Conservation (phyloP, 2,113 vertebrate genomes). For the Ictalurus furcatus region DNA sequence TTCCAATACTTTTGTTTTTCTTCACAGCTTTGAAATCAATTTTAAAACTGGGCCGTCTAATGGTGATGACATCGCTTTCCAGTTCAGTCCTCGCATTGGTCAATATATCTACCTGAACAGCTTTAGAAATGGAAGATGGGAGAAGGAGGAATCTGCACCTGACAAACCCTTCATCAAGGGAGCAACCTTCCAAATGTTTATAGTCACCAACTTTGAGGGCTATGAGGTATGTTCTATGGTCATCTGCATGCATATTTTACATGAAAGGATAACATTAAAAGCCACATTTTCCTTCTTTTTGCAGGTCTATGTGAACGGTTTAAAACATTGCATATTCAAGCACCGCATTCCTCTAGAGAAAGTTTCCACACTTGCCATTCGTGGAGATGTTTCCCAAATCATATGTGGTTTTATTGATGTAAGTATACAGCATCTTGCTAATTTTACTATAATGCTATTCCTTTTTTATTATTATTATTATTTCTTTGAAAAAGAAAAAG, state of each 20-base stretch:
- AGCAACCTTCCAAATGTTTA: neutral
- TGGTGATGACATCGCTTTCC: slow-evolving; percentile 28
- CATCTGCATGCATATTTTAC: too few species aligned
- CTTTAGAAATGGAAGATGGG: neutral
- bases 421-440: neutral
- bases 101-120: neutral
- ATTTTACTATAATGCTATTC: too few species aligned
- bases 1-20: neutral
- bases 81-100: slow-evolving; percentile 24
- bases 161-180: slow-evolving; percentile 3
- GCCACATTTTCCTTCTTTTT: neutral
- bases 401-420: neutral
- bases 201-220: neutral
- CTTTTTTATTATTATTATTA: neutral
- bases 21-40: slow-evolving; percentile 25
- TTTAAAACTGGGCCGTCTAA: slow-evolving; percentile 10
- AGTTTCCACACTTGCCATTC: neutral
- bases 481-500: neutral
- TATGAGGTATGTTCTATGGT: neutral
- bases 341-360: slow-evolving; percentile 18
- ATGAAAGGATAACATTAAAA: too few species aligned
- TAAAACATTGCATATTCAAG: neutral
- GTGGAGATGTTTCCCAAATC: neutral
- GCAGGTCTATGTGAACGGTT: neutral
- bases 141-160: neutral